Base-by-base conservation (phyloP, 2,113 vertebrate species). In the Cheirogaleus medius region DNA sequence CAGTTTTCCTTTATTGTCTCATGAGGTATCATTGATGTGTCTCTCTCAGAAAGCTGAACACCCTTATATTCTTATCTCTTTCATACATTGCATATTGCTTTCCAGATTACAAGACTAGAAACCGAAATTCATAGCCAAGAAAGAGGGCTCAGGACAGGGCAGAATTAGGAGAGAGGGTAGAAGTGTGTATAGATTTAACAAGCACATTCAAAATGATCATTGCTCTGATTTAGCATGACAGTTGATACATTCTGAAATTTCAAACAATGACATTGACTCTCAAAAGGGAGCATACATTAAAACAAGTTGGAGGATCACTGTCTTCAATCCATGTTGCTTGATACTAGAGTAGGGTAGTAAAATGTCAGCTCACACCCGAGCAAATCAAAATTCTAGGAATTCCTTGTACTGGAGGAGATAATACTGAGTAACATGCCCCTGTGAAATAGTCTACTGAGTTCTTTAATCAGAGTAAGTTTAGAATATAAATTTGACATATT, bases 241-340 rank as follows among this genome's bases (percentile, higher is more conserved):
- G 8, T 12, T 37, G 34, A 54, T 69, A 17, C 44, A 88, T 47
- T 93, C 78, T 71, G 58, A 93, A 88, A 77, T 71, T 63, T 69
- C 23, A 81, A 87, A 69, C 29, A 56, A 60, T 93, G 17, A 44
- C 68, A 23, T 32, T 90, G 80, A 84, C 66, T 96, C 63, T 76
- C 60, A 27, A 87, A 90, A 93, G 49, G n/a, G 64, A 92, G n/a
- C 44, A n/a, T 69, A 87, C 69, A 39, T 69, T 64, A 87, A 96
- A 94, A 95, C 32, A 74, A 77, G 60, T 60, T 18, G 66, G 18
- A 82, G 34, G 37, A 29, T 64, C 81, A n/a, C 63, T 42, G 47
- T 82, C 71, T 84, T 80, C 63, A 63, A 47, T 76, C 63, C 47
- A 80, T 3, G 4, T 32, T 54, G 60, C 21, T 82, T 76, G 23